phyloP scores from a whole-genome alignment of 2,888 invertebrate genomes.

The Dryomyza anilis region DNA sequence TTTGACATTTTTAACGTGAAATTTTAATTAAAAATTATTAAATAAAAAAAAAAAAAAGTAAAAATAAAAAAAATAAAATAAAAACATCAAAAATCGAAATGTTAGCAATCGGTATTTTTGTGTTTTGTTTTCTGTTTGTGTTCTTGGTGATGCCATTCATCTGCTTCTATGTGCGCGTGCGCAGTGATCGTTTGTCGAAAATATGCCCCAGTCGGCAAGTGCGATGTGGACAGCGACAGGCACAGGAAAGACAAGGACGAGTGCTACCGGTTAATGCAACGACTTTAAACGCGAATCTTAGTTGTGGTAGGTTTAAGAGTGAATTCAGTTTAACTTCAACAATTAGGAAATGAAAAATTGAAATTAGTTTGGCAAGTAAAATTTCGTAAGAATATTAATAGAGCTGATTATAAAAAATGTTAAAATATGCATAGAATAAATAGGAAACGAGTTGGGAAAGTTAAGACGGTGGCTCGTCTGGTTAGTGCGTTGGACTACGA shows the following conservation, averaged over 20 bases:
- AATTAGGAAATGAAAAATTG: not conserved
- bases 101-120: conserved; percentile 30
- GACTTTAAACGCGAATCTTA: not conserved
- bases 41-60: too few relatives aligned
- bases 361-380: not conserved
- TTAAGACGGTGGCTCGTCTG: too few relatives aligned
- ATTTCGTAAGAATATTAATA: not conserved
- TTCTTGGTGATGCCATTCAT: conserved; percentile 43
- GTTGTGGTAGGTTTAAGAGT: not conserved
- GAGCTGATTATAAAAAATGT: not conserved
- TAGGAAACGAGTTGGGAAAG: not conserved
- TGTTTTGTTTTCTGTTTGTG: conserved; percentile 36
- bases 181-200: conserved; percentile 41
- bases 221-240: conserved; percentile 1
- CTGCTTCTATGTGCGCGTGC: conserved; percentile 46
- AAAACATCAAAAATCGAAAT: not conserved
- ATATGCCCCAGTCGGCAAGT: conserved; percentile 35
- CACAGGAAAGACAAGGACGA: not conserved
- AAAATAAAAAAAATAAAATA: too few relatives aligned
- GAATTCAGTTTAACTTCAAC: not conserved
- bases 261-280: not conserved
- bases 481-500: too few relatives aligned
- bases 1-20: too few relatives aligned
- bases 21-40: too few relatives aligned
- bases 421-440: not conserved